Base-by-base conservation (phyloP, 2,888 invertebrate species). In the Ichneumon xanthorius region DNA sequence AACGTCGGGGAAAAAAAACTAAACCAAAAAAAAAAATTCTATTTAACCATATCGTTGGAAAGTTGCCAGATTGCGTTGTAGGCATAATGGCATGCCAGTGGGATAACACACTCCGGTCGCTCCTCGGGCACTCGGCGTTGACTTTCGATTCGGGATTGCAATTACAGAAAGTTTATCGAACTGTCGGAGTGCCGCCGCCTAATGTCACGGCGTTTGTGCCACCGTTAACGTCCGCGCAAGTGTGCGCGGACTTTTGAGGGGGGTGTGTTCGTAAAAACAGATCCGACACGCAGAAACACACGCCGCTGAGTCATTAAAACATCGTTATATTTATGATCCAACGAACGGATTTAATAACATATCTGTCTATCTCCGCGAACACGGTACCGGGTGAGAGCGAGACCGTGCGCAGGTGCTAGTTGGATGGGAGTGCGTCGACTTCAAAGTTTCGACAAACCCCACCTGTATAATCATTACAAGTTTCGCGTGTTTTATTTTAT, bases 111-210 rank as follows among this genome's bases (percentile, higher is more conserved):
- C 67, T 63, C 53, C 45, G 55, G 73, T 80, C 9, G 19, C 67
- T 85, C 55, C 37, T 53, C 9, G 26, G 50, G 48, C 61, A 67
- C 72, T 80, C 80, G 53, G 7, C 55, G 40, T 19, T 55, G 55
- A 22, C 77, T 77, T 76, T 68, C 80, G 80, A 80, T 80, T 80
- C 45, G 70, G 63, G 76, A 82, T 86, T 73, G 83, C 86, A 83
- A 86, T 83, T 86, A 83, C 53, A 78, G 77, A 78, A 86, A 83
- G 80, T 67, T 80, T 78, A 86, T 86, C 86, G 80, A 80, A 77
- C 68, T 50, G 73, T 86, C 77, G 80, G 73, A 80, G 68, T 55
- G 33, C 63, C 73, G 68, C 76, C 77, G 68, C 72, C 77, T 55
- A 75, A 80, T 80, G 73, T 83, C 68, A 55, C 53, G 11, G 11